phyloP scores from a whole-genome alignment of 2,113 vertebrate genomes.

The Odocoileus hemionus region DNA sequence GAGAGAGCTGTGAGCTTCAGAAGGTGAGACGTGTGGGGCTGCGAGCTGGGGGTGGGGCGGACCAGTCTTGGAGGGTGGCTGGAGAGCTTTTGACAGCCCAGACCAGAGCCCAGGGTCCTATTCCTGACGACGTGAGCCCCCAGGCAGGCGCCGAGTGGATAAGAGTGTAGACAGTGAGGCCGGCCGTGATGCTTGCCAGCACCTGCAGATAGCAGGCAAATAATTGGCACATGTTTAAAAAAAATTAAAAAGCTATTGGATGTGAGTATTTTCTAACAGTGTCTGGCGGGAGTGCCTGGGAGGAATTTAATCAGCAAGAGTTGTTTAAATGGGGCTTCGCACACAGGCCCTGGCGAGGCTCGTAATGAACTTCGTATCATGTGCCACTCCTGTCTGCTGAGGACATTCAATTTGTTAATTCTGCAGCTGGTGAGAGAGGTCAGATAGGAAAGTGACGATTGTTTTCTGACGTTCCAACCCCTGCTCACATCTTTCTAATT shows the following conservation, averaged over 20 bases:
- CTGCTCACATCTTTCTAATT: conserved; percentile 87
- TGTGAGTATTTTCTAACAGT: conserved; percentile 82
- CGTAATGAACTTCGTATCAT: conserved; percentile 84
- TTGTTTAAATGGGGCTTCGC: conserved; percentile 84
- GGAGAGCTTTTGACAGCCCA: conserved; percentile 81
- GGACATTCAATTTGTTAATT: conserved; percentile 90
- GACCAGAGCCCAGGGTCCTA: conserved; percentile 76
- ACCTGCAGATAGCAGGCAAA: conserved; percentile 86
- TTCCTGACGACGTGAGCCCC: conserved; percentile 81
- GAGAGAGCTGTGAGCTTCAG: conserved; percentile 59
- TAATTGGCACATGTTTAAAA: conserved; percentile 85
- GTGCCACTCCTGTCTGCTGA: conserved; percentile 86
- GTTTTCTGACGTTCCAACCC: conserved; percentile 85
- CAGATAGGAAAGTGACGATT: conserved; percentile 88
- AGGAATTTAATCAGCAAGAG: conserved; percentile 89
- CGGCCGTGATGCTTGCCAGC: conserved; percentile 85
- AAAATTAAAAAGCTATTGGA: conserved; percentile 79
- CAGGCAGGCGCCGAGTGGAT: conserved; percentile 87
- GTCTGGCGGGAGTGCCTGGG: conserved; percentile 83
- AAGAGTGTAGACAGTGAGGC: conserved; percentile 85
- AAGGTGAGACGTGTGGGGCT: conserved; percentile 15
- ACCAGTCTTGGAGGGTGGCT: conserved; percentile 57
- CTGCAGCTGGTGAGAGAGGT: conserved; percentile 87
- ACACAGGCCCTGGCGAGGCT: conserved; percentile 78
- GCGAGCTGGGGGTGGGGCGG: conserved; percentile 49